Percentiles rank a stretch among this genome's conserved stretches.
Evolutionary conservation across 2,797 vertebrate genomes (phyloP).

Genomic region (Numenius phaeopus): DNA sequence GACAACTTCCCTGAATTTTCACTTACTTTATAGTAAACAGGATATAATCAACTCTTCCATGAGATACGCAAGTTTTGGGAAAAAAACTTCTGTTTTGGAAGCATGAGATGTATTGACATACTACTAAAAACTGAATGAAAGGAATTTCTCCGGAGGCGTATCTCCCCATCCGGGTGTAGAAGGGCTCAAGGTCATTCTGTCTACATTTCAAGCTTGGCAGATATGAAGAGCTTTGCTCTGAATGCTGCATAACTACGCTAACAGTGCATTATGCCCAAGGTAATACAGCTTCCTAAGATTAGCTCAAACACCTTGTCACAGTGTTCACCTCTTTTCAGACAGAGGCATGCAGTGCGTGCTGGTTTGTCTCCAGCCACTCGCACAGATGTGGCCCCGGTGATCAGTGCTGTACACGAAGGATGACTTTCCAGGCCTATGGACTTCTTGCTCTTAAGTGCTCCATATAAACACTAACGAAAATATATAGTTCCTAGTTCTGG

Average conservation of each 20-base stretch:
- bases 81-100: not conserved
- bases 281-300: not conserved
- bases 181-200: not conserved
- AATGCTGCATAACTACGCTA: not conserved
- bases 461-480: not conserved
- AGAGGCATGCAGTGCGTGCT: not conserved
- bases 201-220: not conserved
- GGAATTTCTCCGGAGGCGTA: accelerated
- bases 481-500: not conserved
- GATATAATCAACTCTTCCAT: not conserved
- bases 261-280: not conserved
- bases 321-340: not conserved
- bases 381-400: no score
- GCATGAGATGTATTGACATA: not conserved
- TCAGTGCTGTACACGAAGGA: accelerated
- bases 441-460: not conserved
- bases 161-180: not conserved
- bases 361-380: not conserved
- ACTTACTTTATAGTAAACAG: not conserved
- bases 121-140: not conserved
- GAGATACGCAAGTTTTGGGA: not conserved
- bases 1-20: slow-evolving; percentile 14
- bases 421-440: not conserved
- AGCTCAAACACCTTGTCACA: not conserved
- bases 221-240: not conserved